Base-by-base conservation (phyloP, 2,888 invertebrate genomes). In the Marronus borbonicus region DNA sequence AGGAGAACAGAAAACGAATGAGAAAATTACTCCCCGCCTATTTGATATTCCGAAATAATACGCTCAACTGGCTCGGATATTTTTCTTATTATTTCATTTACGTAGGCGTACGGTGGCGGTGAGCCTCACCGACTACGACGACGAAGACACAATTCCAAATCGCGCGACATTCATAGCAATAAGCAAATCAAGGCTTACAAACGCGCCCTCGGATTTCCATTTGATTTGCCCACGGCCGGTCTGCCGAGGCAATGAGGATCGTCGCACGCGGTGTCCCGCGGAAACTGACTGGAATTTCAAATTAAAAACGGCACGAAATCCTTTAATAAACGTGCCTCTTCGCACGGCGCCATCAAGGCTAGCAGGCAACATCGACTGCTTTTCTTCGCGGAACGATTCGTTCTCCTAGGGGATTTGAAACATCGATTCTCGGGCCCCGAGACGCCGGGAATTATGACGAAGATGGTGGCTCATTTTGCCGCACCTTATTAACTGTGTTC, bases 301-400 rank as follows among this genome's bases (percentile, higher is more conserved):
- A 72, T 72, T 72, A 72, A 72, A 69, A 72, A 72, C 72, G 39
- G 39, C 58, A 72, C 58, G 58, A 58, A 72, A 72, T 72, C 72
- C 58, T 72, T 72, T 72, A 72, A 72, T 72, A 72, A 72, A 72
- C 70, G 55, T 36, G 20, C 55, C 10, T 36, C 36, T n/a, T 39
- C 65, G 39, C 20, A 3, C 65, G 65, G 55, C 55, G 55, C 17
- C 55, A 55, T 55, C 55, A 7, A 14, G 5, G 20, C 55, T n/a
- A 20, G 62, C 62, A 66, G 20, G 39, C 44, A 66, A 66, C 65
- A 44, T 66, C 36, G 17, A 20, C 17, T 14, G 17, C 24, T 14
- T 36, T 49, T 50, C 28, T 12, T 58, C 20, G 17, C 7, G 20
- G 20, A 20, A 17, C 7, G 20, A 58, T 72, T 72, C 58, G 31